Evolutionary conservation across 1,140 invertebrate species (phyloP), one percentile per base, ranked within the genome.

Genomic region (Drosophila nikananu): DNA sequence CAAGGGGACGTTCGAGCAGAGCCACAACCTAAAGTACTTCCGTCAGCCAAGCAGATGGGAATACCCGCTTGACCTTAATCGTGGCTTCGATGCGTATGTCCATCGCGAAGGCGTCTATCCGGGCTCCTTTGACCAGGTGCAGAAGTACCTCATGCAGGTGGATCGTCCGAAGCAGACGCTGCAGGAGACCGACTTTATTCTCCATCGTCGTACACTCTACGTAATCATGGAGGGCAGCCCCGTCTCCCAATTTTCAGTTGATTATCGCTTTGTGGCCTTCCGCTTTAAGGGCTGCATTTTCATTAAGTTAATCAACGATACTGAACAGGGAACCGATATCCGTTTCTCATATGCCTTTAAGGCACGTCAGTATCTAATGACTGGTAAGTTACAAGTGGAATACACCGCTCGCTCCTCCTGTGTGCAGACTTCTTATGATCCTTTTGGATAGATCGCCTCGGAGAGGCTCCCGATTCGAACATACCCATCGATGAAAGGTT

Each of bases 211-310:
- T 12, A 23, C 54, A 12, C 21, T 55, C 5, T 0, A 2, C 0
- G 0, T 23, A 1, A 23, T 57, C 4, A 25, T 57, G 2, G 2
- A 17, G 5, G 12, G 21, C 12, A 15, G 9, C 6, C 19, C 37
- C 2, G n/a, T n/a, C n/a, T n/a, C n/a, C n/a, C n/a, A n/a, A n/a
- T n/a, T n/a, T n/a, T n/a, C n/a, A n/a, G n/a, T n/a, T n/a, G n/a
- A n/a, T n/a, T n/a, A n/a, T 21, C 10, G 30, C 32, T 25, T 70
- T n/a, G 39, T 44, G 17, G 76, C 73, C 6, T 62, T 39, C 1
- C 52, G 41, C 3, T 42, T 58, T 3, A 62, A 44, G 27, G 57
- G 44, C 4, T 63, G 73, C 52, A 77, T 78, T n/a, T 78, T 55
- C 27, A 2, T 72, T 19, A 37, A 19, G 9, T 0, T n/a, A 1